Conservation (phyloP, 2,888 invertebrate species). For the Drosophila nigritarsus region DNA sequence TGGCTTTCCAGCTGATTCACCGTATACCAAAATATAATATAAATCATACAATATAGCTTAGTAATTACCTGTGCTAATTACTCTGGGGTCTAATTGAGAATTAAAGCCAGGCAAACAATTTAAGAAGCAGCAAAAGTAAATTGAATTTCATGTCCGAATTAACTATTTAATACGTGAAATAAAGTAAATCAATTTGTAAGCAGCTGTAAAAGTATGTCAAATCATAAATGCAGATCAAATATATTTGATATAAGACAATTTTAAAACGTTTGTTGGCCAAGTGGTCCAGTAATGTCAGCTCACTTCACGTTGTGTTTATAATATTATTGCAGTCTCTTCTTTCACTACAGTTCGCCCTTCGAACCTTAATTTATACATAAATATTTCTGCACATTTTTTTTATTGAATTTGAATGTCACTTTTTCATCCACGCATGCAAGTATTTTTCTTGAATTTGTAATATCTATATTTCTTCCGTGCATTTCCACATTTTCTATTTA, state of each 20-base stretch:
- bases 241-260: not conserved
- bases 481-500: not conserved
- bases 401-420: not conserved
- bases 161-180: not conserved
- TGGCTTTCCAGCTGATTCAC: constrained; percentile 46
- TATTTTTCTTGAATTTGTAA: not conserved
- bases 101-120: constrained; percentile 21
- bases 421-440: not conserved
- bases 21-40: constrained; percentile 24
- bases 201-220: not conserved
- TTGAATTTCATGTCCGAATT: not conserved
- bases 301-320: not conserved
- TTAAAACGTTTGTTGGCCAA: not conserved
- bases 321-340: not conserved
- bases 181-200: not conserved
- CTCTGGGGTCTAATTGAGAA: constrained; percentile 30
- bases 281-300: not conserved
- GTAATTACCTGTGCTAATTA: constrained; percentile 34
- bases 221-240: not conserved
- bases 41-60: constrained; percentile 42
- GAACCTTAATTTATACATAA: not conserved
- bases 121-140: not conserved
- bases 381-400: not conserved
- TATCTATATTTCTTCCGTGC: not conserved
- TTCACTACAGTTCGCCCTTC: not conserved